A percentile compares a stretch with the other conserved stretches of the same genome.
Evolutionary conservation across 2,888 invertebrate species (phyloP).

Genomic region (Polydesmus complanatus): DNA sequence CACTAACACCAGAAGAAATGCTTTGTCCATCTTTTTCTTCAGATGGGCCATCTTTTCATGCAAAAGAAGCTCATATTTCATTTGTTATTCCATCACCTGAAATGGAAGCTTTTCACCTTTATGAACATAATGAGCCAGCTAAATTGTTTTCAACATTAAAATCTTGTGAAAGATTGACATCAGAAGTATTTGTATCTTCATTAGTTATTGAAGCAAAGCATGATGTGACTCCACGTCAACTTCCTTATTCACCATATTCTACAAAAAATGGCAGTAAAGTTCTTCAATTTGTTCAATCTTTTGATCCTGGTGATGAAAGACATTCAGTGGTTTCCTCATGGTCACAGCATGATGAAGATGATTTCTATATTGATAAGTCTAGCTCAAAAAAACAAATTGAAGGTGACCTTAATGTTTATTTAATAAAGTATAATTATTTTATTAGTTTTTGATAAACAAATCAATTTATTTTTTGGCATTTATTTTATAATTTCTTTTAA

Average conservation of each 20-base stretch:
- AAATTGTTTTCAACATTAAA: background rate
- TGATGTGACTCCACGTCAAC: slow-evolving; percentile 2
- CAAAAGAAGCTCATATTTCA: background rate
- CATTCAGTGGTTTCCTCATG: too few species aligned
- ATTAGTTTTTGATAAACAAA: too few species aligned
- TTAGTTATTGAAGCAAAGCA: slow-evolving; percentile 10
- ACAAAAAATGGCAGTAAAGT: background rate
- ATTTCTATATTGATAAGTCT: too few species aligned
- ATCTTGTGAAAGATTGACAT: slow-evolving; percentile 8
- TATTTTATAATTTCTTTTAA: too few species aligned
- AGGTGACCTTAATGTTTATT: too few species aligned
- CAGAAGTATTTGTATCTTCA: slow-evolving; percentile 10
- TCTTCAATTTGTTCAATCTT: background rate
- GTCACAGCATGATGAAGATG: too few species aligned
- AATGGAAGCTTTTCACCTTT: background rate
- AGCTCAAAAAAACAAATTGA: too few species aligned
- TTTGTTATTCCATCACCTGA: slow-evolving; percentile 1
- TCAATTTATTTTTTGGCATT: too few species aligned
- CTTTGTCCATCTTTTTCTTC: background rate
- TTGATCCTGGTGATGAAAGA: background rate
- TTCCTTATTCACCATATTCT: background rate
- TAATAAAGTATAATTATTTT: too few species aligned
- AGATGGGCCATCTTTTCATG: background rate
- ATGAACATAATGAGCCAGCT: background rate
- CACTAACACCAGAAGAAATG: background rate